Conservation (phyloP, 2,797 vertebrate species). For the Strix occidentalis region DNA sequence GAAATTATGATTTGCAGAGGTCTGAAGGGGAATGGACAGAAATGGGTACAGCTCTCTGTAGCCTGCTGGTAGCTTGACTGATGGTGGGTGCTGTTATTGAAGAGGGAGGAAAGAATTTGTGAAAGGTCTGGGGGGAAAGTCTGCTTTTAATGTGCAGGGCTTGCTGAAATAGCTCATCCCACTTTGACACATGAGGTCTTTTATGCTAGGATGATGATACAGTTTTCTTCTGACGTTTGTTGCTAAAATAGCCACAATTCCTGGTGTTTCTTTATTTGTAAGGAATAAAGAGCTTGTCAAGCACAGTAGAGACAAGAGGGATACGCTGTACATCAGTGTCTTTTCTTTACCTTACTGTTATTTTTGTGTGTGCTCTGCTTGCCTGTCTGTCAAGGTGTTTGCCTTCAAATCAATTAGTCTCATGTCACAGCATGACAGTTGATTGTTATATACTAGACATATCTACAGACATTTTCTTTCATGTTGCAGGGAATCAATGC, state of each 20-base stretch:
- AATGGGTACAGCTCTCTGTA: neutral
- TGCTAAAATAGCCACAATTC: neutral
- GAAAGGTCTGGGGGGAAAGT: neutral
- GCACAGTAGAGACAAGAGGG: neutral
- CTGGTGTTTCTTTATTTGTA: neutral
- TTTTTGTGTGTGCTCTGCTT: neutral
- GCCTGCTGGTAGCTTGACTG: neutral
- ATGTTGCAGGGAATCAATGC: neutral
- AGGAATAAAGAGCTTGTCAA: neutral
- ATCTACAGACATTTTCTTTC: slow-evolving; percentile 31
- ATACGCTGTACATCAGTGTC: neutral
- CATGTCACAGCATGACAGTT: neutral
- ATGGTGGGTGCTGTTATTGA: neutral
- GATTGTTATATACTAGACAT: neutral
- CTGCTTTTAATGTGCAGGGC: neutral
- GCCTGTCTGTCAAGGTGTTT: slow-evolving; percentile 33
- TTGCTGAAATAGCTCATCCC: neutral
- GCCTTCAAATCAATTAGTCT: neutral
- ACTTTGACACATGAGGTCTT: neutral
- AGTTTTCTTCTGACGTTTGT: neutral
- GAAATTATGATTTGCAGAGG: neutral
- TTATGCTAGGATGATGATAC: neutral
- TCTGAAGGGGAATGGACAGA: neutral
- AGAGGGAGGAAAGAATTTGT: neutral
- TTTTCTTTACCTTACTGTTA: neutral